Conservation (phyloP, 2,113 vertebrate genomes). For the Pholis gunnellus region DNA sequence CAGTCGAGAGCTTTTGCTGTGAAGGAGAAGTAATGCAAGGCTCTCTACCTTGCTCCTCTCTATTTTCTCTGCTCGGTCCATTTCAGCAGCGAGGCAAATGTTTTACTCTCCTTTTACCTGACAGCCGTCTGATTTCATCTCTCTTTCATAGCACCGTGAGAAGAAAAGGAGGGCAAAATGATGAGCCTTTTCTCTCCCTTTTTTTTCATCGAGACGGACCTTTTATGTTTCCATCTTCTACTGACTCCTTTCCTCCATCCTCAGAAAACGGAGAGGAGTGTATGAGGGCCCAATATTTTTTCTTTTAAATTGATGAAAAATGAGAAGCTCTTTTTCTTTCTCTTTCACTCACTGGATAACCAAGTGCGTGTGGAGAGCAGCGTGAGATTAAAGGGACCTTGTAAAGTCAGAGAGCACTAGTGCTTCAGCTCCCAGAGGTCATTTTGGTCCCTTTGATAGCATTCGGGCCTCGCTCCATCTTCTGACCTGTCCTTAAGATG, state of each 20-base stretch:
- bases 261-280: constrained; percentile 11
- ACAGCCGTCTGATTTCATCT: constrained; percentile 66
- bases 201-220: constrained; percentile 39
- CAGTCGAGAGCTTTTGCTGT: constrained; percentile 58
- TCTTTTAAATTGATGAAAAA: constrained; percentile 32
- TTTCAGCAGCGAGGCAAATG: constrained; percentile 57
- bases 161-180: constrained; percentile 60
- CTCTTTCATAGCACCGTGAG: constrained; percentile 41
- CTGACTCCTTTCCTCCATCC: constrained; percentile 27
- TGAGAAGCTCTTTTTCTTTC: constrained; percentile 46
- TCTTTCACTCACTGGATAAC: constrained; percentile 75
- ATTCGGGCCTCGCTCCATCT: constrained; percentile 56
- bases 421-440: constrained; percentile 73
- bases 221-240: constrained; percentile 60
- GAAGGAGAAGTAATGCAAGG: constrained; percentile 59
- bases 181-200: constrained; percentile 51
- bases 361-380: constrained; percentile 73
- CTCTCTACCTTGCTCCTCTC: constrained; percentile 36
- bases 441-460: constrained; percentile 79
- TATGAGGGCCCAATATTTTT: constrained; percentile 3
- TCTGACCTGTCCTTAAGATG: constrained; percentile 76
- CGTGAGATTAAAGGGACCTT: constrained; percentile 82
- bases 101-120: constrained; percentile 59
- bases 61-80: constrained; percentile 43
- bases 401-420: constrained; percentile 61